Evolutionary conservation across 2,888 invertebrate genomes (phyloP).

Genomic region (Yponomeuta sedellus): DNA sequence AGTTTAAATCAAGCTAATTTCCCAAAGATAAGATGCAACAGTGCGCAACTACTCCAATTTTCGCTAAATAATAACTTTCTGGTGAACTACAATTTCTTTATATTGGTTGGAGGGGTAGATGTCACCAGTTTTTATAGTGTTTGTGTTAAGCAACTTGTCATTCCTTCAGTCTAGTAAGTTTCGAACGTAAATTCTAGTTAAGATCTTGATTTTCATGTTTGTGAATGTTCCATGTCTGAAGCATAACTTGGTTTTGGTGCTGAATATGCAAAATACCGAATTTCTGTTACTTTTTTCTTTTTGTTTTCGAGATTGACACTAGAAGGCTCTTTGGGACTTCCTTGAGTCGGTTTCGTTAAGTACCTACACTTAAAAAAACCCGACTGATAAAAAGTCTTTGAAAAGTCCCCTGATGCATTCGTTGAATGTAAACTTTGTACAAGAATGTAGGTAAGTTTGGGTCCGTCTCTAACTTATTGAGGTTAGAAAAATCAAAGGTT

Average conservation of each 20-base stretch:
- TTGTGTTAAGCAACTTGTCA: neutral
- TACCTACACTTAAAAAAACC: too few relatives aligned
- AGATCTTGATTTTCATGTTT: neutral
- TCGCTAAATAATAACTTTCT: neutral
- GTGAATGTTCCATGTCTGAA: neutral
- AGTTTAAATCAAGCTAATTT: neutral
- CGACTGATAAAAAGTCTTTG: too few relatives aligned
- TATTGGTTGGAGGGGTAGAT: neutral
- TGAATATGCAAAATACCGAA: neutral
- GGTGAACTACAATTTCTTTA: neutral
- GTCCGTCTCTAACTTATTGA: too few relatives aligned
- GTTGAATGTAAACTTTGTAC: too few relatives aligned
- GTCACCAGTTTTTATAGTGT: neutral
- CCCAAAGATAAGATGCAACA: neutral
- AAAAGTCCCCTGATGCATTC: too few relatives aligned
- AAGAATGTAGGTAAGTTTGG: too few relatives aligned
- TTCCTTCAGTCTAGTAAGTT: constrained; percentile 4
- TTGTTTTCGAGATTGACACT: too few relatives aligned
- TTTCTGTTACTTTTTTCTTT: neutral
- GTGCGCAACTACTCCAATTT: neutral
- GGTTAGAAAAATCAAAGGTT: too few relatives aligned
- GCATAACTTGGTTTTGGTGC: neutral
- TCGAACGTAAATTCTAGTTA: constrained; percentile 4
- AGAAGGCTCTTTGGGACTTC: too few relatives aligned
- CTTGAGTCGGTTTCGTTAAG: too few relatives aligned